Evolutionary conservation across 2,888 invertebrate species (phyloP).

Genomic region (Drosophila diplacantha): DNA sequence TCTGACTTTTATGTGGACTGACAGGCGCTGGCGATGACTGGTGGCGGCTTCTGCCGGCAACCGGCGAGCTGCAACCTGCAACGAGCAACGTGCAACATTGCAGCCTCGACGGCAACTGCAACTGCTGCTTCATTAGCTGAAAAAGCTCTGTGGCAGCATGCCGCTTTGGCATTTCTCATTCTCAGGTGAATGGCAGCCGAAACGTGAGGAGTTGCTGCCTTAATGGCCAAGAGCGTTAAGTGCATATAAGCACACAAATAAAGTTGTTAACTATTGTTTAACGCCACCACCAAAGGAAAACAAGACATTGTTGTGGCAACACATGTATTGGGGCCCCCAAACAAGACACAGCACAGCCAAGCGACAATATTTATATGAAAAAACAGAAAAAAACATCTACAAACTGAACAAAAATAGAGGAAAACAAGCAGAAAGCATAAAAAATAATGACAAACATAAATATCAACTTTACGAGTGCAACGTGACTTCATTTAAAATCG

Average conservation of each 20-base stretch:
- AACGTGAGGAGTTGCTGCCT: slow-evolving; percentile 41
- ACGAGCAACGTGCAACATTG: slow-evolving; percentile 17
- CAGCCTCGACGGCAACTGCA: slow-evolving; percentile 17
- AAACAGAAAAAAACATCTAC: slow-evolving; percentile 8
- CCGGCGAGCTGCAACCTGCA: not conserved
- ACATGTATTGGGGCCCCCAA: slow-evolving; percentile 42
- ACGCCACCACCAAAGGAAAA: slow-evolving; percentile 43
- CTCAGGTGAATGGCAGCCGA: slow-evolving; percentile 45
- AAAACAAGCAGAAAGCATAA: slow-evolving; percentile 39
- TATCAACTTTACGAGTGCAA: slow-evolving; percentile 69
- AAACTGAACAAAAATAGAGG: slow-evolving; percentile 37
- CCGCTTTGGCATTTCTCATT: slow-evolving; percentile 45
- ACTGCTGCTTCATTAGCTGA: slow-evolving; percentile 31
- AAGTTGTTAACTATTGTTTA: slow-evolving; percentile 72
- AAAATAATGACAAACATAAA: slow-evolving; percentile 63
- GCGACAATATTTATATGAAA: slow-evolving; percentile 40
- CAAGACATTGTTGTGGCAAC: slow-evolving; percentile 45
- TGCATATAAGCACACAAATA: slow-evolving; percentile 55
- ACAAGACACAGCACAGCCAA: slow-evolving; percentile 39
- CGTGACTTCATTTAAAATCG: slow-evolving; percentile 74
- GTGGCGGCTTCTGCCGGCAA: slow-evolving; percentile 53
- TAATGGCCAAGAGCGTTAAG: slow-evolving; percentile 45
- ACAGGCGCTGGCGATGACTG: slow-evolving; percentile 60
- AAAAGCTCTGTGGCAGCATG: slow-evolving; percentile 28
- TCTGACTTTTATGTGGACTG: slow-evolving; percentile 63